Percentiles rank a stretch among this genome's conserved stretches.
phyloP scores from a whole-genome alignment of 2,888 invertebrate genomes.

The Lucinisca nassula region DNA sequence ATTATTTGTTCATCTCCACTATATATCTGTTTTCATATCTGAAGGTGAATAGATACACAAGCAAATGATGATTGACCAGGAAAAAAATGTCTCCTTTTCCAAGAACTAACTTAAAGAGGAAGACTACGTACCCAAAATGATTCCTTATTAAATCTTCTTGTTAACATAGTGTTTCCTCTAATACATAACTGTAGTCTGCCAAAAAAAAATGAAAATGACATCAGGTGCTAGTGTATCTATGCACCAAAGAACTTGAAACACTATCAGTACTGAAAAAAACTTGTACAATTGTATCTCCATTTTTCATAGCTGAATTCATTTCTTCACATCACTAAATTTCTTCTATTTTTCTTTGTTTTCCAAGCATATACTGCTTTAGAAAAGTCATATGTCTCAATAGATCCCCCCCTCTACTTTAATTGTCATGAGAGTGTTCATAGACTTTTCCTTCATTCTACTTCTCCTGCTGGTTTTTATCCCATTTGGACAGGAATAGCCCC shows the following conservation, averaged over 20 bases:
- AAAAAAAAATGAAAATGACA: too few relatives aligned
- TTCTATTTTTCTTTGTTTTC: constrained; percentile 36
- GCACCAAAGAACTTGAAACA: too few relatives aligned
- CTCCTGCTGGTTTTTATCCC: constrained; percentile 36
- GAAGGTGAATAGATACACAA: neutral
- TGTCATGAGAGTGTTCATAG: constrained; percentile 24
- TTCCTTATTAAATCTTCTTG: neutral
- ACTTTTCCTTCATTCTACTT: constrained; percentile 3
- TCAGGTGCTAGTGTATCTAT: too few relatives aligned
- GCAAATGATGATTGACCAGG: too few relatives aligned
- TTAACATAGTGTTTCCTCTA: neutral
- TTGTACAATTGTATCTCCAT: too few relatives aligned
- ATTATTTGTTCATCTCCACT: neutral
- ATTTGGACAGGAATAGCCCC: constrained; percentile 44
- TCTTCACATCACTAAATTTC: constrained; percentile 28
- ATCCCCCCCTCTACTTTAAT: constrained; percentile 40
- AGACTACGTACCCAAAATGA: too few relatives aligned
- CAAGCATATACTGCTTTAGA: constrained; percentile 7
- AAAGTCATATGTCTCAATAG: constrained; percentile 13
- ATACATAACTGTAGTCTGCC: neutral
- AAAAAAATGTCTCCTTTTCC: too few relatives aligned
- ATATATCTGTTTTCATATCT: neutral
- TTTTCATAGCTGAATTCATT: neutral
- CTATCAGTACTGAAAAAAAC: too few relatives aligned
- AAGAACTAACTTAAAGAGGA: too few relatives aligned